Base-by-base conservation (phyloP, 1,140 invertebrate genomes). In the Leguminivora glycinivorella region DNA sequence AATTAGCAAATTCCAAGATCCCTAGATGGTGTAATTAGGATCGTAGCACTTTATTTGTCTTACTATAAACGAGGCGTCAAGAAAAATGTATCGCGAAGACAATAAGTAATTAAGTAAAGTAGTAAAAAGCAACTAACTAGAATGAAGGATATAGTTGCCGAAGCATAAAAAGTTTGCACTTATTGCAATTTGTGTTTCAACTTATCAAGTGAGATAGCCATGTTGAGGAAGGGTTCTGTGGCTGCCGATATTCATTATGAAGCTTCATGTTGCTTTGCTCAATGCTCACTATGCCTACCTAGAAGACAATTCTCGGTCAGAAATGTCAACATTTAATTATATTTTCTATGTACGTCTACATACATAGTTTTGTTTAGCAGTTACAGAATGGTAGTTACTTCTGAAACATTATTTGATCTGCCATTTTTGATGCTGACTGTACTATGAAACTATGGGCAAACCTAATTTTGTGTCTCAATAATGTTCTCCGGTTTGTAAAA, bases 51-150 rank as follows among this genome's bases (percentile, higher is more conserved):
- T 17, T 43, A 43, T 52, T 22, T 52, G 47, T 22, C 22, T 9
- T 22, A 52, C 19, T 22, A 52, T 22, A 22, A 52, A 52, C 22
- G 17, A 52, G 47, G 47, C 19, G 47, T 22, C 47, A 9, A 52
- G 47, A 52, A 22, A 22, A 52, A 52, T 52, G 47, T 52, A 52
- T 52, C 19, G 47, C 19, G 1, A 22, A 52, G 19, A 52, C 47
- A 19, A 22, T 52, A 22, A 52, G 47, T 52, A 52, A 52, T 52
- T 52, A 52, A 22, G 47, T 52, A 22, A 52, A 63, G 60, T 9
- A 34, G 25, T 63, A 10, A 24, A 63, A 63, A 63, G 12, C 25
- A 63, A 63, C 60, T 29, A 1, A 63, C 19, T 47, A 22, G 7
- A 52, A 9, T 52, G 47, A 52, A 52, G 47, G 47, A 52, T 52